A percentile compares a stretch with the other conserved stretches of the same genome.
These are phyloP conservation scores for Silvanus unidentatus DNA, from an alignment of 2,888 invertebrate genomes.

Conservation along the genomic window DNA sequence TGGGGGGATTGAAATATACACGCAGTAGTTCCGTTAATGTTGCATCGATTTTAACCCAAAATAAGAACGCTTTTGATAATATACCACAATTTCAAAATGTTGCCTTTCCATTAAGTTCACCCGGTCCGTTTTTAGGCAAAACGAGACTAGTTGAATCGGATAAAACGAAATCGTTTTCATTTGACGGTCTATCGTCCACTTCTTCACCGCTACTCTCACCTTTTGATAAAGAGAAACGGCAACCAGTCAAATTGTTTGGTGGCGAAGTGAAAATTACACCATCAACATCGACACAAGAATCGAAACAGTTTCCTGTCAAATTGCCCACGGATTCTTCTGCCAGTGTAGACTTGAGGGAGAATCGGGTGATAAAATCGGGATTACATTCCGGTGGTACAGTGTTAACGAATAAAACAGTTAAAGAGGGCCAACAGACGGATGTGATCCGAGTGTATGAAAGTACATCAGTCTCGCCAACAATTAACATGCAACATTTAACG, in stretches of 20 bases:
- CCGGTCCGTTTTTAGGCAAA: slow-evolving; percentile 76
- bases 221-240: slow-evolving; percentile 36
- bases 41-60: slow-evolving; percentile 45
- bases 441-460: slow-evolving; percentile 40
- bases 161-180: slow-evolving; percentile 44
- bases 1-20: slow-evolving; percentile 39
- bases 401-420: slow-evolving; percentile 39
- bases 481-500: slow-evolving; percentile 31
- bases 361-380: slow-evolving; percentile 72
- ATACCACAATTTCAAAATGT: slow-evolving; percentile 42
- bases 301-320: slow-evolving; percentile 48
- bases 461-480: slow-evolving; percentile 33
- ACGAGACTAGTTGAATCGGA: slow-evolving; percentile 68
- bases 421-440: slow-evolving; percentile 33
- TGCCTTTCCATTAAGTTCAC: slow-evolving; percentile 64
- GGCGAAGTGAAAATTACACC: slow-evolving; percentile 73
- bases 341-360: slow-evolving; percentile 37
- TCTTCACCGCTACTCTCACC: slow-evolving; percentile 35
- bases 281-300: slow-evolving; percentile 47
- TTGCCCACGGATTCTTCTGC: slow-evolving; percentile 27
- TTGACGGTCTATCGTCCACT: slow-evolving; percentile 32
- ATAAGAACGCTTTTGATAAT: slow-evolving; percentile 45
- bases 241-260: slow-evolving; percentile 63
- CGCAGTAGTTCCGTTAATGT: slow-evolving; percentile 47
- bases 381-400: slow-evolving; percentile 79